Evolutionary conservation across 2,113 vertebrate species (phyloP).

Genomic region (human (Homo sapiens)): DNA sequence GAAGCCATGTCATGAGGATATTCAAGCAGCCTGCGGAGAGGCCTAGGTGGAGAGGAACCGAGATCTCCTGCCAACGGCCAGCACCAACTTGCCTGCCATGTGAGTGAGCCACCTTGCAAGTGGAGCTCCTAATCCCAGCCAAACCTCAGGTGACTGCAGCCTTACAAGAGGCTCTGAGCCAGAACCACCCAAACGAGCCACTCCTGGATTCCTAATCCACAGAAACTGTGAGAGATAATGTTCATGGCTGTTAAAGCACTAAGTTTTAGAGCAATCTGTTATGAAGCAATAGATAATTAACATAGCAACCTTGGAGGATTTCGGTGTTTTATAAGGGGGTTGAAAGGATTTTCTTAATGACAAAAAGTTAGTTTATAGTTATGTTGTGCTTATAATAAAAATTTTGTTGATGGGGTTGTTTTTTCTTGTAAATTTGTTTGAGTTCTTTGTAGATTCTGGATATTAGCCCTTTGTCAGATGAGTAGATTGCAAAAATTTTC

Average conservation of each 20-base stretch:
- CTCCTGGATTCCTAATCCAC: not conserved
- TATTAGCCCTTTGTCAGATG: too few relatives aligned
- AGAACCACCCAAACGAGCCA: not conserved
- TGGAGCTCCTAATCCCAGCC: not conserved
- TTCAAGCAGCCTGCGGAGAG: not conserved
- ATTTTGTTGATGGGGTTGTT: too few relatives aligned
- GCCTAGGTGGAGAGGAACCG: accelerated
- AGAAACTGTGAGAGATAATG: not conserved
- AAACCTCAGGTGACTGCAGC: not conserved
- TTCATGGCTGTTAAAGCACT: not conserved
- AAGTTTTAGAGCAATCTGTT: not conserved
- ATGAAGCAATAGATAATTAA: not conserved
- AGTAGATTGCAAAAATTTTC: too few relatives aligned
- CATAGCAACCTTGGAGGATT: not conserved
- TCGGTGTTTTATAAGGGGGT: not conserved
- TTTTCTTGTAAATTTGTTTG: too few relatives aligned
- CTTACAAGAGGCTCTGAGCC: not conserved
- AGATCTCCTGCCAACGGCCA: not conserved
- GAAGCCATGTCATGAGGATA: not conserved
- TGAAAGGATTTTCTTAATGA: not conserved
- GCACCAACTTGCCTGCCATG: accelerated
- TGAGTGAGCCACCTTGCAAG: not conserved
- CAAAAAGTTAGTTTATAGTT: not conserved
- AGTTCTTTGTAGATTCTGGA: too few relatives aligned
- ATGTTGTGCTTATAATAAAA: not conserved